Conservation (phyloP, 2,888 invertebrate species). For the Lacanobia wlatinum region DNA sequence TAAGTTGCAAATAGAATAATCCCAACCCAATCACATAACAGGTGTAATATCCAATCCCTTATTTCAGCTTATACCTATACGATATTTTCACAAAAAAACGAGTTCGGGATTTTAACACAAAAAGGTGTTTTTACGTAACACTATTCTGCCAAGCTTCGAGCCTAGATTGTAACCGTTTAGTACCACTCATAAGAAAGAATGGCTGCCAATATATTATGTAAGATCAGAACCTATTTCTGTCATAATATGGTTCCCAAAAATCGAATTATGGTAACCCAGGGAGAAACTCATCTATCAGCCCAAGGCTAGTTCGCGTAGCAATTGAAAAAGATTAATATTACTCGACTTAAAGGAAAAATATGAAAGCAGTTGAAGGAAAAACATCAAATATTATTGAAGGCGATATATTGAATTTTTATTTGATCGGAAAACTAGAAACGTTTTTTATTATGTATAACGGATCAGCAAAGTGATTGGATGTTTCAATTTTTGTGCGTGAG, state of each 20-base stretch:
- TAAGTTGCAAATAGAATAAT: neutral
- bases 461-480: constrained; percentile 1
- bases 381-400: constrained; percentile 15
- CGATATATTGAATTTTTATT: constrained; percentile 31
- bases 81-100: constrained; percentile 11
- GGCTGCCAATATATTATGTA: constrained; percentile 37
- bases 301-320: constrained; percentile 15
- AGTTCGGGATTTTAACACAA: neutral
- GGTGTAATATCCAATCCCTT: neutral
- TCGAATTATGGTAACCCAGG: constrained; percentile 36
- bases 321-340: constrained; percentile 57
- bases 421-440: neutral
- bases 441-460: constrained; percentile 3
- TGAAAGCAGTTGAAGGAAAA: constrained; percentile 7
- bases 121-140: constrained; percentile 15
- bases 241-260: constrained; percentile 25
- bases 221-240: constrained; percentile 24
- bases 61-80: neutral
- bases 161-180: constrained; percentile 20
- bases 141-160: constrained; percentile 1
- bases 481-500: constrained; percentile 1
- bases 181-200: constrained; percentile 28
- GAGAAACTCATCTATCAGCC: constrained; percentile 40
- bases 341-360: constrained; percentile 10
- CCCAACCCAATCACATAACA: constrained; percentile 6